Evolutionary conservation across 2,797 vertebrate species (phyloP), one percentile per base, ranked within the genome.

Genomic region (Tinamus major): DNA sequence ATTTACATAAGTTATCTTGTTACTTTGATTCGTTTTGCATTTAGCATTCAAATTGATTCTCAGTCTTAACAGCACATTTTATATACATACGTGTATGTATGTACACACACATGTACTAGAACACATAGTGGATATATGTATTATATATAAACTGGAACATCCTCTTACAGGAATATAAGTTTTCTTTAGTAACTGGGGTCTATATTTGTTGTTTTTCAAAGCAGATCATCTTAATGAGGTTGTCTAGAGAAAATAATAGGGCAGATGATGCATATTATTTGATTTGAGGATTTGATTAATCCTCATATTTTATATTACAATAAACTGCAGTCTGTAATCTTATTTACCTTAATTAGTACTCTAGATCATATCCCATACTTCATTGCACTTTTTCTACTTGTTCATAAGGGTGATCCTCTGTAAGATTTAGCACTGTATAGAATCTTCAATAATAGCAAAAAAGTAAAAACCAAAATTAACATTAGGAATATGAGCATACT

Each of bases 341-440:
- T 84, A 31, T n/a, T 77, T 76, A 29, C 12, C 23, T 58, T 75
- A 77, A 56, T 68, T 82, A 53, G 53, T 5, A 6, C 62, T 77
- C 41, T 24, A 20, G 6, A 70, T 72, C 62, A 29, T 26, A 63
- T 41, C 21, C 41, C 19, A 5, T 9, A 31, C 21, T 46, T 0
- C 1, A 19, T 51, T 4, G 4, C 46, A 44, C 26, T 35, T 56
- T 27, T 37, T 2, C 6, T 33, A 1, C 3, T 2, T 7, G 10
- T 11, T 3, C 31, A 4, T 49, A 79, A 76, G 2, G 3, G 4
- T 62, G 20, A 82, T 62, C 1, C 8, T 79, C 21, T 82, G 20
- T 42, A 27, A 21, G 31, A 74, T 64, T 74, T 86, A 10, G 14
- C 10, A 53, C 8, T 42, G 20, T 19, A 46, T 17, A 61, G 1